Base-by-base conservation (phyloP, 1,140 invertebrate genomes). In the Probaryconus sp. region DNA sequence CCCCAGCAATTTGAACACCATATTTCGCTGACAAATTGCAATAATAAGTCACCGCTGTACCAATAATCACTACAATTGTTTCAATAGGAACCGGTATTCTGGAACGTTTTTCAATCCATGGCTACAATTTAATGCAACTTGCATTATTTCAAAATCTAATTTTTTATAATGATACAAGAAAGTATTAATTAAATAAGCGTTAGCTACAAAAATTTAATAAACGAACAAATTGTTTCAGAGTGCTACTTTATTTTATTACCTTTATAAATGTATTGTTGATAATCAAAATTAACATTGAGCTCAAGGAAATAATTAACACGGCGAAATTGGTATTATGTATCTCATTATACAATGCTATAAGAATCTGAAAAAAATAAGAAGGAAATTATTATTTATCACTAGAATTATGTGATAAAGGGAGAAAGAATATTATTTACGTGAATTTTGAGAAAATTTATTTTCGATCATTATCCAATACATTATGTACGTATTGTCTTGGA, bases 61-160 rank as follows among this genome's bases (percentile, higher is more conserved):
- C 95, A 10, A 91, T 82, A 7, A 97, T 90, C 18, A 98, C 94
- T 7, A 92, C 92, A 13, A 97, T 90, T 4, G 98, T 88, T 85
- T 98, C 96, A 43, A 95, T 93, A 5, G 97, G 96, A 6, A 97
- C 87, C 1, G 96, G 96, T 72, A 97, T 88, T 3, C 88, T 89
- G 30, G 90, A 92, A 60, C 88, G 90, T 83, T 95, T 95, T 42
- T 91, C 92, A 0, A 95, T 83, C 83, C 91, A 90, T 1, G 95
- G 94, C 92, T 97, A 88, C 2, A 67, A 88, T 89, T 50, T 51
- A 35, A 74, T 40, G 63, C 11, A 48, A 45, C 48, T 20, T 28
- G 21, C 21, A 16, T 50, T 4, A 6, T 3, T 20, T 33, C 6
- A 47, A 10, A 35, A 35, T n/a, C 35, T 60, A 17, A 24, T 45